These are phyloP conservation scores for Asarcornis scutulata DNA, from an alignment of 2,113 vertebrate genomes.

Conservation along the genomic window DNA sequence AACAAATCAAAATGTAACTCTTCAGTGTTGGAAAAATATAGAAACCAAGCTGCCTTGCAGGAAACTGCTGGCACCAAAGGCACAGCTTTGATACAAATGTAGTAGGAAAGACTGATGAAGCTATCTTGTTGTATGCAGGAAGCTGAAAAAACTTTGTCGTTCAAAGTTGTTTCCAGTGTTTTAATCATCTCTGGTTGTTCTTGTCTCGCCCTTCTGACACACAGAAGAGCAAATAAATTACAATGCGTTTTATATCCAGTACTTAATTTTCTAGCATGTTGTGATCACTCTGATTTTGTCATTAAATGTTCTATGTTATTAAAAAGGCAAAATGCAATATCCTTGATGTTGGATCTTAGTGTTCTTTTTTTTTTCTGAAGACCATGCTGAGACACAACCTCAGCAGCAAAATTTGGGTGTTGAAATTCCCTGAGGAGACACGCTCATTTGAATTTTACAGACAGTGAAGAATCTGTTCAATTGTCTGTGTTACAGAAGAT, in stretches of 20 bases:
- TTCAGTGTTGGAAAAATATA: not conserved
- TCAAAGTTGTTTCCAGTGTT: not conserved
- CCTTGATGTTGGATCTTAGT: not conserved
- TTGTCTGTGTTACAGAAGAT: not conserved
- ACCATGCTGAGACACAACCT: not conserved
- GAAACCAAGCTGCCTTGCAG: not conserved
- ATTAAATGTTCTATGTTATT: not conserved
- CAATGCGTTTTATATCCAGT: accelerated
- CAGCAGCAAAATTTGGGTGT: not conserved
- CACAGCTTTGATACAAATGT: accelerated
- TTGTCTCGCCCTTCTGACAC: not conserved
- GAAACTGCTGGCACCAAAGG: not conserved
- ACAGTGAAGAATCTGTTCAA: not conserved
- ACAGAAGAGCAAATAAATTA: not conserved
- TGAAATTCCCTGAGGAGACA: not conserved
- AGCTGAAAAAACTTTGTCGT: not conserved
- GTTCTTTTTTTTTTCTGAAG: not conserved
- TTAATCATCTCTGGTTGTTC: not conserved
- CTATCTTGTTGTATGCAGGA: not conserved
- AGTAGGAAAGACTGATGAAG: not conserved
- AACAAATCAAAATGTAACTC: not conserved
- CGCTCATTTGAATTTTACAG: not conserved
- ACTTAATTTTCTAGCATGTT: not conserved
- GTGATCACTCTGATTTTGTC: not conserved
- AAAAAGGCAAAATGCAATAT: not conserved